phyloP scores from a whole-genome alignment of 2,888 invertebrate genomes.

The Masnerella sp. region DNA sequence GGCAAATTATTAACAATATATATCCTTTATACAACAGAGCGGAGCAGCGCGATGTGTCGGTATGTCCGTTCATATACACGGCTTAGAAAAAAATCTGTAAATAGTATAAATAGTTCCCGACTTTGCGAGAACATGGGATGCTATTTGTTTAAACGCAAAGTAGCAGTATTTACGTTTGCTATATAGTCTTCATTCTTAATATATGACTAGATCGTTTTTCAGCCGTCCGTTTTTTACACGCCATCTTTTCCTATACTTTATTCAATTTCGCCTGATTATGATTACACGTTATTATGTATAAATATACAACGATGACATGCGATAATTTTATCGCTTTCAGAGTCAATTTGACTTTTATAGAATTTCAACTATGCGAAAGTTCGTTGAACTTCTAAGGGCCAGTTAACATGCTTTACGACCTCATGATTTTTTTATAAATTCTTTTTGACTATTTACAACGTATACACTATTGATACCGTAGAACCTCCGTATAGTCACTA shows the following conservation, averaged over 20 bases:
- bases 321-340: conserved; percentile 34
- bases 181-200: conserved; percentile 60
- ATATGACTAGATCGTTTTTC: conserved; percentile 76
- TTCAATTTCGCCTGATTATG: conserved; percentile 29
- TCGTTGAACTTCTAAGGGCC: too few species aligned
- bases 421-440: too few species aligned
- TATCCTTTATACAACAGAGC: conserved; percentile 42
- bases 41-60: conserved; percentile 26
- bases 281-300: conserved; percentile 42
- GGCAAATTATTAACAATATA: conserved; percentile 10
- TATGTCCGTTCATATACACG: conserved; percentile 5
- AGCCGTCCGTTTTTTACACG: conserved; percentile 73
- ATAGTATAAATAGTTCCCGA: conserved; percentile 31
- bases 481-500: too few species aligned
- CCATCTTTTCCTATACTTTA: conserved; percentile 68
- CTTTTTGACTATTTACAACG: too few species aligned
- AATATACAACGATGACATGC: conserved; percentile 31
- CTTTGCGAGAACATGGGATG: conserved; percentile 69
- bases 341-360: conserved; percentile 44
- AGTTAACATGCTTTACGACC: too few species aligned
- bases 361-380: conserved; percentile 74
- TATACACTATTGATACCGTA: too few species aligned
- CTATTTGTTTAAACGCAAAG: conserved; percentile 66
- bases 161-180: conserved; percentile 20
- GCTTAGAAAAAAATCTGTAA: conserved; percentile 62